These are phyloP conservation scores for Oenanthe melanoleuca DNA, from an alignment of 2,113 vertebrate species.

Conservation along the genomic window DNA sequence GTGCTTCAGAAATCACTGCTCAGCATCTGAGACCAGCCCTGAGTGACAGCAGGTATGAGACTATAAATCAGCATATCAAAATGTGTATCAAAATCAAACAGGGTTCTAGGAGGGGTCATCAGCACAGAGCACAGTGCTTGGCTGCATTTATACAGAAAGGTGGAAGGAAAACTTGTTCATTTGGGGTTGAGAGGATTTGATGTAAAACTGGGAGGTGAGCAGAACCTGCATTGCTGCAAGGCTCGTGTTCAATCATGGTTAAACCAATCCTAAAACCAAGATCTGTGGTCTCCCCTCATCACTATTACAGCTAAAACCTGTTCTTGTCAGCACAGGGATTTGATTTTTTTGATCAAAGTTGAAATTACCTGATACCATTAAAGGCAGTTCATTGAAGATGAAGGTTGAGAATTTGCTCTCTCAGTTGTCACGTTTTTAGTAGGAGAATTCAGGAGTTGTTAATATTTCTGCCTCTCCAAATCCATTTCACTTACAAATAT, in stretches of 20 bases:
- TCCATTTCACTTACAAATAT: background rate
- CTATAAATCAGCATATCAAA: background rate
- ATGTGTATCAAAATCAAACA: background rate
- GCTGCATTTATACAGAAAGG: background rate
- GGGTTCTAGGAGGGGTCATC: background rate
- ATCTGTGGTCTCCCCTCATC: background rate
- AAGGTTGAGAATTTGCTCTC: background rate
- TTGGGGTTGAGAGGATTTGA: background rate
- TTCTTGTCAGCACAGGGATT: background rate
- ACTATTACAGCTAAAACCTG: background rate
- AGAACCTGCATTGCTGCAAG: background rate
- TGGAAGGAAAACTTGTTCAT: background rate
- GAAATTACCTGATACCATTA: background rate
- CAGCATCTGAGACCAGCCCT: accelerated
- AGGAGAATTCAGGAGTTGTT: background rate
- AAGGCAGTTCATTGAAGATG: background rate
- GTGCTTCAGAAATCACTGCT: background rate
- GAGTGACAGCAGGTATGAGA: accelerated
- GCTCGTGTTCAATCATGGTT: background rate
- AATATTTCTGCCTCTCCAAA: background rate
- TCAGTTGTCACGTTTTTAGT: background rate
- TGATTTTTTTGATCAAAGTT: slow-evolving; percentile 1
- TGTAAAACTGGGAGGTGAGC: background rate
- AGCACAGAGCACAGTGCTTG: background rate
- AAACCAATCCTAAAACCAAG: background rate